A percentile compares a stretch with the other conserved stretches of the same genome.
phyloP scores from a whole-genome alignment of 1,140 invertebrate species.

The Globodera ellingtonae region DNA sequence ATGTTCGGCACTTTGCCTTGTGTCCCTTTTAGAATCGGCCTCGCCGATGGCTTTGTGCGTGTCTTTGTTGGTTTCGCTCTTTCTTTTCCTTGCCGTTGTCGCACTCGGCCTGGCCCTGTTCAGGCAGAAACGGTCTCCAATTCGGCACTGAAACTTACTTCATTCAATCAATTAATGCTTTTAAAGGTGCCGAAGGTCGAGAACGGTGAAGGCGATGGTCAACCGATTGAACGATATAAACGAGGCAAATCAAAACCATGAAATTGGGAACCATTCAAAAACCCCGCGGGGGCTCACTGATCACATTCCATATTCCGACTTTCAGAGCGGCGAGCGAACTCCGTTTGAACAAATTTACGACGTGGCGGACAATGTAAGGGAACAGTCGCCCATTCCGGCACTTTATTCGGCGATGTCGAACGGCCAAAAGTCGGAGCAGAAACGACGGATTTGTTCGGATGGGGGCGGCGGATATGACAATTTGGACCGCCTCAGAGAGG shows the following conservation, averaged over 20 bases:
- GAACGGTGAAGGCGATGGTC: neutral
- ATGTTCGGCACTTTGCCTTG: neutral
- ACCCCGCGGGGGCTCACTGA: too few relatives aligned
- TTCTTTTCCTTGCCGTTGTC: neutral
- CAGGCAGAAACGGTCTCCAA: neutral
- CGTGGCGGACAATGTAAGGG: neutral
- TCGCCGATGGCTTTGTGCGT: neutral
- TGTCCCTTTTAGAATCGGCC: neutral
- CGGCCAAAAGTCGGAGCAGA: neutral
- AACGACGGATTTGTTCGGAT: neutral
- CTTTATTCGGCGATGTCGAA: neutral
- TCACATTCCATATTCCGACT: neutral
- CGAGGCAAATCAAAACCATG: neutral
- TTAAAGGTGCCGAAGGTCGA: neutral
- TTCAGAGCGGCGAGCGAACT: neutral
- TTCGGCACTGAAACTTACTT: too few relatives aligned
- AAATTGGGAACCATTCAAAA: too few relatives aligned
- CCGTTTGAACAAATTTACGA: slow-evolving; percentile 5
- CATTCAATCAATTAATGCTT: too few relatives aligned
- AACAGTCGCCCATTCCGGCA: neutral
- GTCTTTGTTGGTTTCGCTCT: neutral
- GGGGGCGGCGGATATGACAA: slow-evolving; percentile 24
- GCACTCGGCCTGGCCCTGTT: neutral
- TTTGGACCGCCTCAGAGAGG: slow-evolving; percentile 17
- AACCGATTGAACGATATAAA: neutral